Evolutionary conservation across 2,888 invertebrate species (phyloP).

Genomic region (Oscheius onirici): DNA sequence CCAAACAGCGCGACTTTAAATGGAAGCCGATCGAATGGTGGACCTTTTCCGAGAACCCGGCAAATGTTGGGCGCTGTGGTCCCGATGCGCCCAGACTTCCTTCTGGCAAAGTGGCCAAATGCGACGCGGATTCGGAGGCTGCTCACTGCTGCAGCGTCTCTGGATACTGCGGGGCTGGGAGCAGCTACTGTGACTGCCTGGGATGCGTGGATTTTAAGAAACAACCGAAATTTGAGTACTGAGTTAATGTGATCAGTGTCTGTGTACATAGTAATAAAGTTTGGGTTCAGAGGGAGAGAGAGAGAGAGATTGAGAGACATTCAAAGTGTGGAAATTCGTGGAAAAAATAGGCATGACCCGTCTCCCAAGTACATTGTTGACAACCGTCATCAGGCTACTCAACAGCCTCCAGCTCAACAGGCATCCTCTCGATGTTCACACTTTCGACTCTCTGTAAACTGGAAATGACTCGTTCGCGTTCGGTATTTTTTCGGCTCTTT

Average conservation of each 20-base stretch:
- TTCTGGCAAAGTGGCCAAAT: conserved; percentile 58
- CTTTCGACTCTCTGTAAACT: too few relatives aligned
- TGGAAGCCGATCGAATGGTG: conserved; percentile 63
- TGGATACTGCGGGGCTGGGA: conserved; percentile 65
- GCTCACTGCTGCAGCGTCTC: conserved; percentile 46
- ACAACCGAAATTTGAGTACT: conserved; percentile 45
- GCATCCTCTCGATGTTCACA: too few relatives aligned
- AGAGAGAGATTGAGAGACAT: too few relatives aligned
- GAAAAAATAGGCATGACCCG: too few relatives aligned
- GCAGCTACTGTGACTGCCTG: conserved; percentile 52
- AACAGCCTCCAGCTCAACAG: too few relatives aligned
- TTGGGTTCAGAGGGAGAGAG: too few relatives aligned
- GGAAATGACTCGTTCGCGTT: too few relatives aligned
- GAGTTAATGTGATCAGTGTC: background rate
- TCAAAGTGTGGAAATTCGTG: too few relatives aligned
- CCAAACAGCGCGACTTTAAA: conserved; percentile 48
- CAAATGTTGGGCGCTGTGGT: conserved; percentile 65
- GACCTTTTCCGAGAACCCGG: conserved; percentile 62
- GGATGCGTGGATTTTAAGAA: conserved; percentile 59
- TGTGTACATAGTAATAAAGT: conserved; percentile 10
- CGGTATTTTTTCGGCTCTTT: too few relatives aligned
- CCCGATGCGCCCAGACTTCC: conserved; percentile 59
- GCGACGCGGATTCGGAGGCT: conserved; percentile 58
- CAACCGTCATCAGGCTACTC: too few relatives aligned
- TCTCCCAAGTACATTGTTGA: too few relatives aligned